Base-by-base conservation (phyloP, 2,888 invertebrate genomes). In the Microctonus aethiopoides region DNA sequence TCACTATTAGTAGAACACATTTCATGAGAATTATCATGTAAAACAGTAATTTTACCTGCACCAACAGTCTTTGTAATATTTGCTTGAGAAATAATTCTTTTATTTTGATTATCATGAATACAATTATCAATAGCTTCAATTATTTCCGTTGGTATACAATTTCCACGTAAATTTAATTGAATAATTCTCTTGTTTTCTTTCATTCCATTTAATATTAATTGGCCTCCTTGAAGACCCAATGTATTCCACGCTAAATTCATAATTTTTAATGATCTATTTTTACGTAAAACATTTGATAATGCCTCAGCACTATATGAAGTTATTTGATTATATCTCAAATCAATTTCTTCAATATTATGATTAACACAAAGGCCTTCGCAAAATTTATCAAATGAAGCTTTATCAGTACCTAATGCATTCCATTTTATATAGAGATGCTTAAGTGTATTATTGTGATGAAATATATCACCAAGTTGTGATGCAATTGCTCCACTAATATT, bases 161-260 rank as follows among this genome's bases (percentile, higher is more conserved):
- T 87, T 7, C 87, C 87, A 52, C 81, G 81, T 0, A 87, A 70
- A 65, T 83, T 82, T 10, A 87, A 71, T 29, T 78, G 79, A 1
- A 73, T 72, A 1, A 87, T 72, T 9, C 71, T 80, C 1, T 77
- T 75, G 71, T 87, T 87, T 3, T 79, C 76, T 13, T 79, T 75
- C 26, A 87, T 74, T 9, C 81, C 80, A 67, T 83, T 76, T 70
- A 84, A 76, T 57, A 87, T 72, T 2, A 78, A 75, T 70, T 83
- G 80, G 5, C 86, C 87, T 26, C 87, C 87, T 16, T 80, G 77
- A 20, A 82, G 77, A 16, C 87, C 87, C 60, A 87, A 77, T 0
- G 83, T 82, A 71, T 87, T 87, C 86, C 87, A 87, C 2, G 85
- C 77, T 11, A 87, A 71, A 72, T 87, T 86, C 0, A 87, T 57